Base-by-base conservation (phyloP, 1,140 invertebrate genomes). In the Sycophila sp. region DNA sequence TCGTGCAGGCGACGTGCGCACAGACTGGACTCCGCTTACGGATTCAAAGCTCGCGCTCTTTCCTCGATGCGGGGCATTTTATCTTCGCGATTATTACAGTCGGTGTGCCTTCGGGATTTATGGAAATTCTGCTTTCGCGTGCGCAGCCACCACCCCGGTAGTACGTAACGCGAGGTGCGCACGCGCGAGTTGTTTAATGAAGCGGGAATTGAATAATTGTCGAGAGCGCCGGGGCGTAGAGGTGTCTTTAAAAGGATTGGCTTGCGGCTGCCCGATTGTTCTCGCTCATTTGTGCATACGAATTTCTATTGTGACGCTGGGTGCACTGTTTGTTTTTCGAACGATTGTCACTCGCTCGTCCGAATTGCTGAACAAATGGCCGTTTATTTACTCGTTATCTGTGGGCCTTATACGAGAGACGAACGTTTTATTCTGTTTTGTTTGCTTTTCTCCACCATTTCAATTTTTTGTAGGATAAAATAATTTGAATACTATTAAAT, bases 91-190 rank as follows among this genome's bases (percentile, higher is more conserved):
- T n/a, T n/a, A n/a, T n/a, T 17, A 30, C 53, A 2, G 22, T 22
- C 47, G 22, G 4, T 22, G 47, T n/a, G 40, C 24, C 32, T 32
- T 59, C 30, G 19, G 56, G 66, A 68, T 68, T 68, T 60, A 68
- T 68, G 65, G 53, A 68, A 59, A 68, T 60, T 68, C 56, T 56
- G 56, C 56, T 30, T 69, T 19, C 13, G 15, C 28, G 49, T 38
- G 8, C 17, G n/a, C n/a, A n/a, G n/a, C n/a, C n/a, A n/a, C n/a
- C n/a, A n/a, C n/a, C n/a, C n/a, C n/a, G n/a, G n/a, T n/a, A n/a
- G n/a, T n/a, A n/a, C n/a, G n/a, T n/a, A n/a, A n/a, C n/a, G 28
- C 34, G 19, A 0, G 17, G 2, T 11, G 32, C 40, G 34, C 28
- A 40, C 10, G 36, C 15, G n/a, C 28, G 19, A 17, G 22, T n/a